phyloP scores from a whole-genome alignment of 2,797 vertebrate species.

The Paguma larvata region DNA sequence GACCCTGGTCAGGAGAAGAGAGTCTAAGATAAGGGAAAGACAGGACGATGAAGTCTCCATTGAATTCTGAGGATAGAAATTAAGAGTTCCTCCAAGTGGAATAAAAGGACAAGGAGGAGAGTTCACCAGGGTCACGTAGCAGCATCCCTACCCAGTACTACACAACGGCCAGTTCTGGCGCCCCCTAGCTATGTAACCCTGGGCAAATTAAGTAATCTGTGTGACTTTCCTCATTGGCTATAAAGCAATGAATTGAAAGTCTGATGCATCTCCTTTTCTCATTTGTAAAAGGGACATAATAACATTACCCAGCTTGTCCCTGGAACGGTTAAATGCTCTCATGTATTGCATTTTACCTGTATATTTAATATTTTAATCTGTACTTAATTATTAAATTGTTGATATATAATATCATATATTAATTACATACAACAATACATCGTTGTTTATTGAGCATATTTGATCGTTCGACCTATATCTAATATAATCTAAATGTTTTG shows the following conservation, averaged over 20 bases:
- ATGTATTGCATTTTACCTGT: neutral
- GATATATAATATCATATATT: neutral
- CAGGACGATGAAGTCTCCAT: neutral
- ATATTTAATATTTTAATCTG: neutral
- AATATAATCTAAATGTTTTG: neutral
- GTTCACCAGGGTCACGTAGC: no score
- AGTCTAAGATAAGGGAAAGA: neutral
- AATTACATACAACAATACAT: neutral
- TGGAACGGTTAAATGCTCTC: neutral
- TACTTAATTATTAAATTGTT: neutral
- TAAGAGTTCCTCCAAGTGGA: neutral
- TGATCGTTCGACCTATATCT: neutral
- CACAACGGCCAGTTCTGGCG: neutral
- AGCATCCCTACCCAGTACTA: accelerated
- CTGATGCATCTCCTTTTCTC: neutral
- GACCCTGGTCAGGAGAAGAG: neutral
- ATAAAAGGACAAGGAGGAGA: neutral
- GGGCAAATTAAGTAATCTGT: neutral
- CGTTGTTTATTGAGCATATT: neutral
- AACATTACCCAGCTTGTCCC: neutral
- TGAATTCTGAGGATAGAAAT: neutral
- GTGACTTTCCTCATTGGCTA: neutral
- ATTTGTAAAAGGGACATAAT: neutral
- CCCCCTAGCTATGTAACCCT: neutral
- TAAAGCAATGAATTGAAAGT: neutral